Conservation (phyloP, 2,888 invertebrate species). For the Leptopterna dolabrata region DNA sequence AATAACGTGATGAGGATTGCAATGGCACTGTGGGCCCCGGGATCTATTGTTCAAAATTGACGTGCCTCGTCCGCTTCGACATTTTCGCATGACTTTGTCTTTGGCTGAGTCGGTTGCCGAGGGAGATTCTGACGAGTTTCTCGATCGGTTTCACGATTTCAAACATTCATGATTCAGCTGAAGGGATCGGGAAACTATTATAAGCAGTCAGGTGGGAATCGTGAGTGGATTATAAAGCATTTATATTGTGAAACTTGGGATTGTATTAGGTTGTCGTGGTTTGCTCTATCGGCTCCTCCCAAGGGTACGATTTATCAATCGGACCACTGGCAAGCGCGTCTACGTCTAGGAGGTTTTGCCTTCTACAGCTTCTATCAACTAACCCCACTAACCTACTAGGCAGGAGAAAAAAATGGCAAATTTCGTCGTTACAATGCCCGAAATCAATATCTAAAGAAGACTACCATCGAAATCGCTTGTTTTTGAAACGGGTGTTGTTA, state of each 20-base stretch:
- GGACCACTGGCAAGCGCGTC: too few relatives aligned
- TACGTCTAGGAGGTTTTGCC: too few relatives aligned
- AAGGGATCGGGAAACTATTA: background rate
- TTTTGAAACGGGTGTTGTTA: too few relatives aligned
- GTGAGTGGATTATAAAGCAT: background rate
- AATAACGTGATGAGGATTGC: background rate
- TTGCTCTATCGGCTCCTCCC: background rate
- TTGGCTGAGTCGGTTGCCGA: background rate
- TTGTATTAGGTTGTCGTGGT: background rate
- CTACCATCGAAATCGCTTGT: too few relatives aligned
- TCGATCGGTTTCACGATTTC: background rate
- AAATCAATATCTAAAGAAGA: too few relatives aligned
- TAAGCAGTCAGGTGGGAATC: background rate
- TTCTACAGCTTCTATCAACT: too few relatives aligned
- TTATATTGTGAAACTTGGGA: background rate
- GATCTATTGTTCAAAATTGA: background rate
- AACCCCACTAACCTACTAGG: too few relatives aligned
- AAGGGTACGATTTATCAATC: too few relatives aligned
- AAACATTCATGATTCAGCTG: background rate
- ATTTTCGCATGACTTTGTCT: background rate
- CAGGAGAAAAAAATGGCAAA: too few relatives aligned
- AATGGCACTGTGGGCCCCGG: background rate
- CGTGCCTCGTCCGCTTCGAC: background rate
- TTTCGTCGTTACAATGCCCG: too few relatives aligned
- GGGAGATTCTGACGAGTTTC: background rate